These are phyloP conservation scores for Menura novaehollandiae DNA, from an alignment of 2,113 vertebrate species.

Conservation along the genomic window DNA sequence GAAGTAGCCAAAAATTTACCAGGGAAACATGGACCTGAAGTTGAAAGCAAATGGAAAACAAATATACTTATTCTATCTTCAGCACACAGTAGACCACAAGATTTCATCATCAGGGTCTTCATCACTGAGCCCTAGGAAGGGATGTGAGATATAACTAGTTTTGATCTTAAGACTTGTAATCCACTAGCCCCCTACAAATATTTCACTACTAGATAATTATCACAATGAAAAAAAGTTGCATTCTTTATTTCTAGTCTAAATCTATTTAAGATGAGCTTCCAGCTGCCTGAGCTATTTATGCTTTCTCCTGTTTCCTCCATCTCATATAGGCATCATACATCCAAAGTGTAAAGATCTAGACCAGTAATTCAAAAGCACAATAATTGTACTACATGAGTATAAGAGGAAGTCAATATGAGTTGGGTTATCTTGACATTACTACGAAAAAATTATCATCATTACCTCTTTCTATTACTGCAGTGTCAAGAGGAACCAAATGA, in stretches of 20 bases:
- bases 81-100: background rate
- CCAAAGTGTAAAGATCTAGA: background rate
- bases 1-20: background rate
- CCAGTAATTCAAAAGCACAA: background rate
- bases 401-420: background rate
- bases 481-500: background rate
- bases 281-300: background rate
- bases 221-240: background rate
- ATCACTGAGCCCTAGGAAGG: background rate
- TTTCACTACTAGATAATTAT: background rate
- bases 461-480: background rate
- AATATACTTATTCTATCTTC: background rate
- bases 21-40: background rate
- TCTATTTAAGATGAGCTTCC: background rate
- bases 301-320: background rate
- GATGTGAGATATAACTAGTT: background rate
- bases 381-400: background rate
- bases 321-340: background rate
- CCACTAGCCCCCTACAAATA: background rate
- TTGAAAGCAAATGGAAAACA: background rate
- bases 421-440: background rate
- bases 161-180: background rate
- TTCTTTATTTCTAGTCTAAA: background rate
- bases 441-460: background rate
- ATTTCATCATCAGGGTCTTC: background rate